These are phyloP conservation scores for Silurus asotus DNA, from an alignment of 2,113 vertebrate genomes.

Conservation along the genomic window DNA sequence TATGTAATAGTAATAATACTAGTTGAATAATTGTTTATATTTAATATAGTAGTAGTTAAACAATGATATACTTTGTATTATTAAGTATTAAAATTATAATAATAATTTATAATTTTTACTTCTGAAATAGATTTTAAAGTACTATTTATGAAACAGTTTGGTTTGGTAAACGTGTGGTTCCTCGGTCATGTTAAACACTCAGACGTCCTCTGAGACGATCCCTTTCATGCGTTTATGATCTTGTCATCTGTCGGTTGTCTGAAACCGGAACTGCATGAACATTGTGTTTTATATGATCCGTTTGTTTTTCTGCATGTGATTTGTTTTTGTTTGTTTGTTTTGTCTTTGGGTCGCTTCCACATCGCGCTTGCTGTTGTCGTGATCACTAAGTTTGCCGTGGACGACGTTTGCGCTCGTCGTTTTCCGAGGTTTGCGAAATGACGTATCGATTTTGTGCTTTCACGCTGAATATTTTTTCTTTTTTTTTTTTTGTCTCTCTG, in stretches of 20 bases:
- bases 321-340: conserved; percentile 5
- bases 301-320: conserved; percentile 23
- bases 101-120: not conserved
- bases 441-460: not conserved
- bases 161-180: not conserved
- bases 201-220: not conserved
- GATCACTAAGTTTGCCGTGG: not conserved
- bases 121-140: not conserved
- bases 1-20: no score
- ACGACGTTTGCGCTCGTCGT: not conserved
- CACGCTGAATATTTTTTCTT: not conserved
- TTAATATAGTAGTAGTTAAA: no score
- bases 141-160: not conserved
- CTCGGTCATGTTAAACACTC: not conserved
- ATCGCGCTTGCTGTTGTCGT: conserved; percentile 36
- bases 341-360: not conserved
- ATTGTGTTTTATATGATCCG: not conserved
- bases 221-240: not conserved
- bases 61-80: no score
- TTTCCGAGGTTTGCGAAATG: not conserved
- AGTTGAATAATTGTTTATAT: no score
- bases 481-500: conserved; percentile 18
- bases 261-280: conserved; percentile 16
- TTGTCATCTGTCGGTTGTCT: not conserved
- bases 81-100: no score